Percentiles rank a stretch among this genome's conserved stretches.
Evolutionary conservation across 2,888 invertebrate genomes (phyloP).

Genomic region (Portevinia maculata): DNA sequence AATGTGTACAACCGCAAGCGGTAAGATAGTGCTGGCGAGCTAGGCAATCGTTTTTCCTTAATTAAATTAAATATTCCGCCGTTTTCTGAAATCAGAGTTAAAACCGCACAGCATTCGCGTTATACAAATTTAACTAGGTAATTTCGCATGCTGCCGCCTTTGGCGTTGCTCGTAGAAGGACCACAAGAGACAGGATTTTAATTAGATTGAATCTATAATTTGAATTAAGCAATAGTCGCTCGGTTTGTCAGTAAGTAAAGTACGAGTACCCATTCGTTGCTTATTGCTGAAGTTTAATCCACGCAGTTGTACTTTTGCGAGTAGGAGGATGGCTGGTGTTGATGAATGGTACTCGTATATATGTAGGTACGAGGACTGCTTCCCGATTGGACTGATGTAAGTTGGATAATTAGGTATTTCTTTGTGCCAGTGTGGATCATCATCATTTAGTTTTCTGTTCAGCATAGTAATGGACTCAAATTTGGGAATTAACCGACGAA

Average conservation of each 20-base stretch:
- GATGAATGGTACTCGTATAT: neutral
- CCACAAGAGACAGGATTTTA: slow-evolving; percentile 45
- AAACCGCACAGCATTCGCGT: slow-evolving; percentile 32
- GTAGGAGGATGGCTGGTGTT: slow-evolving; percentile 11
- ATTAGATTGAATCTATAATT: slow-evolving; percentile 70
- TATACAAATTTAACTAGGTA: slow-evolving; percentile 51
- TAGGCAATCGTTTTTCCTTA: slow-evolving; percentile 66
- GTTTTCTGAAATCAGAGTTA: slow-evolving; percentile 57
- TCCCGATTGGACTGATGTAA: slow-evolving; percentile 23
- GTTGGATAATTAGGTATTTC: slow-evolving; percentile 58
- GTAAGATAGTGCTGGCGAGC: slow-evolving; percentile 37
- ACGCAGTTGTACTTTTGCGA: slow-evolving; percentile 24
- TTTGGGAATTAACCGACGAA: neutral
- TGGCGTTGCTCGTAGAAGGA: neutral
- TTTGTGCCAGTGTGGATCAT: slow-evolving; percentile 19
- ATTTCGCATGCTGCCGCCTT: slow-evolving; percentile 44
- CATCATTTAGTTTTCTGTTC: neutral
- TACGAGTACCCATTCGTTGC: neutral
- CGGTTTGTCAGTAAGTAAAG: slow-evolving; percentile 11
- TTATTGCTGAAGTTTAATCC: slow-evolving; percentile 38
- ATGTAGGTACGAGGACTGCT: neutral
- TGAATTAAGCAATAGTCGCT: slow-evolving; percentile 57
- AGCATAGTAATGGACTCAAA: slow-evolving; percentile 14
- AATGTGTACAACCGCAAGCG: slow-evolving; percentile 49
- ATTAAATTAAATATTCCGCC: slow-evolving; percentile 73